Evolutionary conservation across 2,113 vertebrate species (phyloP).

Genomic region (Aspiorhynchus laticeps): DNA sequence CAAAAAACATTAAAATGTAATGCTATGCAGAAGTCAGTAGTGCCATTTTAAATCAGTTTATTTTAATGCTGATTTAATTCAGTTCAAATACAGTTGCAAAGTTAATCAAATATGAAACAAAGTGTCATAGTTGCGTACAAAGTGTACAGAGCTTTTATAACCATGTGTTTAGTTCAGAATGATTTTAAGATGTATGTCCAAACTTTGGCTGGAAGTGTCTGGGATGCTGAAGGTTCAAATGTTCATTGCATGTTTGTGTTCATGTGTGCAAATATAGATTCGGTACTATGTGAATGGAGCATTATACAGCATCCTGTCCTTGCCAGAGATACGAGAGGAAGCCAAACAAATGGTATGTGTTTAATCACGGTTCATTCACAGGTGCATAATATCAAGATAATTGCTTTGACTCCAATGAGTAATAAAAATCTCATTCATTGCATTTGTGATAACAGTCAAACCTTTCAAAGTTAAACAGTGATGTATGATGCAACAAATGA

Average conservation of each 20-base stretch:
- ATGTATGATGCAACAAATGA: not conserved
- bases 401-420: not conserved
- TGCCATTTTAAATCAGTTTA: not conserved
- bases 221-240: not conserved
- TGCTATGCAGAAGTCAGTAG: not conserved
- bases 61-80: not conserved
- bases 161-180: not conserved
- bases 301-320: conserved; percentile 89
- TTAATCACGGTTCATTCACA: not conserved
- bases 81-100: not conserved
- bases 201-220: not conserved
- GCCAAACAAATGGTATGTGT: conserved; percentile 92
- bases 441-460: not conserved
- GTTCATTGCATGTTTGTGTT: conserved; percentile 9
- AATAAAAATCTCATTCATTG: too few species aligned
- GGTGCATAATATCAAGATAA: not conserved
- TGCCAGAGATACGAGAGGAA: conserved; percentile 87
- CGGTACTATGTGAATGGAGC: conserved; percentile 92
- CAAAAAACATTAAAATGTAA: too few species aligned
- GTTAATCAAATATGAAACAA: not conserved
- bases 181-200: not conserved
- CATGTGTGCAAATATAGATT: conserved; percentile 75
- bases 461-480: not conserved
- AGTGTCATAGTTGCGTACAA: not conserved
- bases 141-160: not conserved